Conservation (phyloP, 2,888 invertebrate species). For the Apotomis turbidana region DNA sequence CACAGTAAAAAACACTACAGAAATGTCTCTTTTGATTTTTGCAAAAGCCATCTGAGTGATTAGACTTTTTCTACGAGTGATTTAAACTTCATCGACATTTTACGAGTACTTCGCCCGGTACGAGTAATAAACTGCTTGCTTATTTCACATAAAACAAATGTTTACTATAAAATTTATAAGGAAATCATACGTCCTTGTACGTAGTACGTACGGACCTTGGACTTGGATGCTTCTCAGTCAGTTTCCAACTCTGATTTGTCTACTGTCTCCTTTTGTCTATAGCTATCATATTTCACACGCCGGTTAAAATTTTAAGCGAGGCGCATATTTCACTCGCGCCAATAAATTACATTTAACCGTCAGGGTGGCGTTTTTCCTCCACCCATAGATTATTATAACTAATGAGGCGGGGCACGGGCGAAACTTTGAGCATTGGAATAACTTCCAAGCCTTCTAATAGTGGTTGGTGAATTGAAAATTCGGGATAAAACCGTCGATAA, state of each 20-base stretch:
- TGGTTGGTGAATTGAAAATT: constrained; percentile 28
- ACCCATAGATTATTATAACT: constrained; percentile 32
- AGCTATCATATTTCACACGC: background rate
- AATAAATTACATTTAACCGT: constrained; percentile 36
- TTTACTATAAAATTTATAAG: no score
- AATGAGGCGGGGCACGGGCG: constrained; percentile 26
- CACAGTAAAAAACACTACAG: no score
- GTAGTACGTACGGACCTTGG: no score
- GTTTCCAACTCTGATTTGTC: background rate
- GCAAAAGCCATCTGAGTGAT: no score
- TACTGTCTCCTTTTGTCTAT: background rate
- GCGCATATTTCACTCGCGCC: constrained; percentile 15
- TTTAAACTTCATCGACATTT: no score
- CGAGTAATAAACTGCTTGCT: no score
- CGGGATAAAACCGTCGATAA: constrained; percentile 26
- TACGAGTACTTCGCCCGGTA: no score
- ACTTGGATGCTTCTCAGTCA: background rate
- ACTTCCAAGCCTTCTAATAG: constrained; percentile 1
- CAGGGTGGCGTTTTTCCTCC: constrained; percentile 21
- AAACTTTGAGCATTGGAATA: constrained; percentile 10
- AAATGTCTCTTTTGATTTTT: no score
- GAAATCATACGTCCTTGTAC: no score
- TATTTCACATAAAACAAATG: no score
- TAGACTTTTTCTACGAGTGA: no score
- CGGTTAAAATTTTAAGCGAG: constrained; percentile 26